Evolutionary conservation across 2,888 invertebrate genomes (phyloP).

Genomic region (Athrips mouffetella): DNA sequence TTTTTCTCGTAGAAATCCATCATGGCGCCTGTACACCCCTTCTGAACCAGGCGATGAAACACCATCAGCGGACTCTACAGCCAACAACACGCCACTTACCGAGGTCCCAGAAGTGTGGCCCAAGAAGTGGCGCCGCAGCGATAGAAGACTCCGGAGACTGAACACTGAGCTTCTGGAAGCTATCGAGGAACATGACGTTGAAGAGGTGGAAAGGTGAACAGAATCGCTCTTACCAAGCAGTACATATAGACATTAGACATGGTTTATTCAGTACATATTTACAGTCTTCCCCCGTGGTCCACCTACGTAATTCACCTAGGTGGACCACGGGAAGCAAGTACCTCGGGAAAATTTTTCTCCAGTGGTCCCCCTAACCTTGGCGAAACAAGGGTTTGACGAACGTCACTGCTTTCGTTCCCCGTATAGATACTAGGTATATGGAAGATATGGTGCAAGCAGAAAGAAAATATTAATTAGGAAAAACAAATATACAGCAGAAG

Average conservation of each 20-base stretch:
- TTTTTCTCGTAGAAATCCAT: neutral
- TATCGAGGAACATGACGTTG: constrained; percentile 51
- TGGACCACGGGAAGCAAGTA: too few species aligned
- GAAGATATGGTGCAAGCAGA: too few species aligned
- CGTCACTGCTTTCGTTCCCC: too few species aligned
- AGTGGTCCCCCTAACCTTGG: too few species aligned
- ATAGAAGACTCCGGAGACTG: constrained; percentile 59
- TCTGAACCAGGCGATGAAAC: constrained; percentile 7
- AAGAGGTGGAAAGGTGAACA: constrained; percentile 56
- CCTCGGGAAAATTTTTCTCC: too few species aligned
- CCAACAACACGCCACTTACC: constrained; percentile 48
- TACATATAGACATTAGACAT: neutral
- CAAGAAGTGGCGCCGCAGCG: constrained; percentile 56
- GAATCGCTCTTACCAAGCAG: neutral
- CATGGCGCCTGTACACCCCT: neutral
- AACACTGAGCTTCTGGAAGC: constrained; percentile 72
- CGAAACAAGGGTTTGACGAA: too few species aligned
- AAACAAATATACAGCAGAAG: too few species aligned
- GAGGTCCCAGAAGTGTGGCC: constrained; percentile 35
- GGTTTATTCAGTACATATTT: neutral
- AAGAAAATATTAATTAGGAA: too few species aligned
- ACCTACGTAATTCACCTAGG: too few species aligned
- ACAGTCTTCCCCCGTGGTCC: too few species aligned
- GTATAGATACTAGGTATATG: too few species aligned
- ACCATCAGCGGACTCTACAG: constrained; percentile 48